A percentile compares a stretch with the other conserved stretches of the same genome.
Evolutionary conservation across 2,797 vertebrate species (phyloP).

Genomic region (Pygocentrus nattereri): DNA sequence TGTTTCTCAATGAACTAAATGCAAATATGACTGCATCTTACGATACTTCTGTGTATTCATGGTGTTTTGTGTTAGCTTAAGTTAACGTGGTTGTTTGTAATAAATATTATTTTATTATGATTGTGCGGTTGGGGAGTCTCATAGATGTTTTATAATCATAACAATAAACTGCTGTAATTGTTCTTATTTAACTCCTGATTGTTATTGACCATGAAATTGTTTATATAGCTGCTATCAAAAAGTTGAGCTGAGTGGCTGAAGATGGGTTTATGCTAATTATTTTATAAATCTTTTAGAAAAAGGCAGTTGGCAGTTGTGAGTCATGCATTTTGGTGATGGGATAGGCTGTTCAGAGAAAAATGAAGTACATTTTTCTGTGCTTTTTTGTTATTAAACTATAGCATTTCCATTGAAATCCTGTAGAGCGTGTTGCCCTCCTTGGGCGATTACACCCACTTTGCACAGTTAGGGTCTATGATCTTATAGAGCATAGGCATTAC

Average conservation of each 20-base stretch:
- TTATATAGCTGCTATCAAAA: neutral
- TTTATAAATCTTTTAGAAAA: no score
- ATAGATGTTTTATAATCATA: slow-evolving; percentile 66
- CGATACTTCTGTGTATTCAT: slow-evolving; percentile 58
- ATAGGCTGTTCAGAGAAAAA: no score
- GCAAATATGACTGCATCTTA: slow-evolving; percentile 53
- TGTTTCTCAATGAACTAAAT: slow-evolving; percentile 55
- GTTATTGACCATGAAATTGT: slow-evolving; percentile 1
- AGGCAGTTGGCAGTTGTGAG: no score
- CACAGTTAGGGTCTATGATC: no score
- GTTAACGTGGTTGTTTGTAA: slow-evolving; percentile 64
- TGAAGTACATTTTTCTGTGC: no score
- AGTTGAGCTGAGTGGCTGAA: neutral
- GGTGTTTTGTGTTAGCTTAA: slow-evolving; percentile 57
- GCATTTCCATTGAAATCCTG: no score
- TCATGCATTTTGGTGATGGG: no score
- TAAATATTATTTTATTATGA: slow-evolving; percentile 66
- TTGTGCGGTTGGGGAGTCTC: slow-evolving; percentile 54
- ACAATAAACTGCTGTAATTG: slow-evolving; percentile 63
- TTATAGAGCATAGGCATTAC: no score
- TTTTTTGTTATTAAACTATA: no score
- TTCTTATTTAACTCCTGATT: slow-evolving; percentile 48
- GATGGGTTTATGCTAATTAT: no score
- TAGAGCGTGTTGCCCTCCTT: no score
- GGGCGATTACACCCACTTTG: no score